Evolutionary conservation across 2,113 vertebrate genomes (phyloP), one percentile per base, ranked within the genome.

Genomic region (Corythornis madagascariensis): DNA sequence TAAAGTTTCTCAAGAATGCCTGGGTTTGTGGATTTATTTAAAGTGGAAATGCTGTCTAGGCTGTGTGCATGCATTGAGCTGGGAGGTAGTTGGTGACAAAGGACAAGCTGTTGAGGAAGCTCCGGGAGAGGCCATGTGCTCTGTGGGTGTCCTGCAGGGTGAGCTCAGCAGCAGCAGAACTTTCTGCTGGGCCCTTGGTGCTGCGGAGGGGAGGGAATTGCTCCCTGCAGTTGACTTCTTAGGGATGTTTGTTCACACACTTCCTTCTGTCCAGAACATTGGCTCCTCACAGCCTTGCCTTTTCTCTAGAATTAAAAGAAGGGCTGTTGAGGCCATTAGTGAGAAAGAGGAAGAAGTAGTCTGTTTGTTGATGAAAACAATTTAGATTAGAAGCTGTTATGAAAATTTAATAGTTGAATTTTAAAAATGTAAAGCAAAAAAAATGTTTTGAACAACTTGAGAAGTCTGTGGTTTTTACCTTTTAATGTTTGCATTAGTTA

Each of bases 81-180:
- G 15, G 35, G 57, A 85, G 6, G 33, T 16, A 52, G 20, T 1
- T 74, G 35, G 29, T 74, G 35, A 35, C 14, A 52, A 40, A 64
- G 19, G 12, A 61, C 75, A 81, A 7, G 13, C 31, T 72, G 5
- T 14, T 31, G 22, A 60, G 64, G 28, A 72, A 63, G 42, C 12
- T 13, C 14, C 1, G 3, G 40, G 89, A 11, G 28, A 42, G 40
- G 25, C 40, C 2, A 55, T 26, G 6, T 28, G 2, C 8, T 5
- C 15, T 53, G 4, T 21, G 21, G 48, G 10, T 48, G 20, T 69
- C 8, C 38, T 0, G 25, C 28, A 33, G 28, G 19, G 2, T 0
- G 6, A 70, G 25, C 11, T 48, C 11, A 63, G 31, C 38, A 56
- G 40, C 4, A 48, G 26, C 35, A 63, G 25, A 65, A 35, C 10